A percentile compares a stretch with the other conserved stretches of the same genome.
Conservation (phyloP, 1,140 invertebrate genomes). For the Grapholita molesta region DNA sequence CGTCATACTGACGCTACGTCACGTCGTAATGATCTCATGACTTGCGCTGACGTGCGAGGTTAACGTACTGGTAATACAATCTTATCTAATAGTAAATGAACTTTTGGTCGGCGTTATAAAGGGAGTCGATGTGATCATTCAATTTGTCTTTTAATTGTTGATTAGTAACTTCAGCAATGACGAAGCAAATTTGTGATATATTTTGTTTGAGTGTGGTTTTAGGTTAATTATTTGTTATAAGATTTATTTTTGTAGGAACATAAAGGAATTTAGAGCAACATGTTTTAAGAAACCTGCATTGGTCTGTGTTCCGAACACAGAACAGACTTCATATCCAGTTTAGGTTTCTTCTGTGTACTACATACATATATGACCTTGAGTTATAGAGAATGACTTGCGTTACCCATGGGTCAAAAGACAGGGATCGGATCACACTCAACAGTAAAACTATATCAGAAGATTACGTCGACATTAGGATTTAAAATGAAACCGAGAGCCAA, state of each 20-base stretch:
- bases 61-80: constrained; percentile 5
- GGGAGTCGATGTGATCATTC: neutral
- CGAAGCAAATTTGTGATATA: neutral
- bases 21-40: constrained; percentile 8
- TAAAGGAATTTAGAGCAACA: too few relatives aligned
- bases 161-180: neutral
- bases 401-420: too few relatives aligned
- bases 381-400: too few relatives aligned
- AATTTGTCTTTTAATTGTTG: neutral
- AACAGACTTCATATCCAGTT: too few relatives aligned
- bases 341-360: too few relatives aligned
- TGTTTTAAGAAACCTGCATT: too few relatives aligned
- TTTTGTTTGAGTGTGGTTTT: neutral
- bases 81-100: constrained; percentile 14
- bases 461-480: neutral
- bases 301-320: too few relatives aligned
- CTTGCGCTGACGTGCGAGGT: neutral
- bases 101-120: neutral
- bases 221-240: too few relatives aligned
- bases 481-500: constrained; percentile 11
- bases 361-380: too few relatives aligned
- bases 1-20: neutral
- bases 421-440: neutral
- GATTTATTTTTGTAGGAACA: too few relatives aligned
- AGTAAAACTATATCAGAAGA: neutral